These are phyloP conservation scores for Neria commutata DNA, from an alignment of 2,888 invertebrate species.

Conservation along the genomic window DNA sequence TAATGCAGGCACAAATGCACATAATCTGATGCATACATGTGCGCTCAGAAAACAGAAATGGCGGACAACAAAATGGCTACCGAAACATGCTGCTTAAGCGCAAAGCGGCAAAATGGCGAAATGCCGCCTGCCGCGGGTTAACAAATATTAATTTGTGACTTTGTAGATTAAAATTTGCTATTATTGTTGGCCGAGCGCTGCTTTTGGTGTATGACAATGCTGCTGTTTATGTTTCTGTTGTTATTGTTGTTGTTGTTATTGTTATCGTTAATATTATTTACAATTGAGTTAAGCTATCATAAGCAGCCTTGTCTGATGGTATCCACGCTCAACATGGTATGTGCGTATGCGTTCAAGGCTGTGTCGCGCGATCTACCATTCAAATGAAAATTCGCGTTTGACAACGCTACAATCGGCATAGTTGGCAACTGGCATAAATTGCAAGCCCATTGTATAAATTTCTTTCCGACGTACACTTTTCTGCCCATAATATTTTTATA, in stretches of 20 bases:
- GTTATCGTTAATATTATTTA: background rate
- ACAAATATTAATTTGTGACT: background rate
- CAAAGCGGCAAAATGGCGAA: background rate
- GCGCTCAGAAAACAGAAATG: too few relatives aligned
- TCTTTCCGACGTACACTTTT: too few relatives aligned
- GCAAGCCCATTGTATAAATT: too few relatives aligned
- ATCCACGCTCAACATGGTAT: too few relatives aligned
- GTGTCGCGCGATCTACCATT: too few relatives aligned
- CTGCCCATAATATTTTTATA: too few relatives aligned
- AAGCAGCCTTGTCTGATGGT: background rate
- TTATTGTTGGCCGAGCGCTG: background rate
- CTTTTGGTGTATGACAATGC: background rate
- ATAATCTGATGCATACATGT: too few relatives aligned
- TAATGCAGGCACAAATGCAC: background rate
- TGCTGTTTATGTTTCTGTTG: background rate
- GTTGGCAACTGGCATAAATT: too few relatives aligned
- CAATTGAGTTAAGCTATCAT: background rate
- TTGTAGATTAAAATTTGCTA: background rate
- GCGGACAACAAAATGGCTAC: too few relatives aligned
- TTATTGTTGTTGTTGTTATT: background rate
- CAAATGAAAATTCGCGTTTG: too few relatives aligned
- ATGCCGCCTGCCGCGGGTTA: background rate
- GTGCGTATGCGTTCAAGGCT: too few relatives aligned
- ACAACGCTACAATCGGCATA: too few relatives aligned
- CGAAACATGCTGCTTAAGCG: background rate